A percentile compares a stretch with the other conserved stretches of the same genome.
phyloP scores from a whole-genome alignment of 2,113 vertebrate genomes.

The Silurus glanis region DNA sequence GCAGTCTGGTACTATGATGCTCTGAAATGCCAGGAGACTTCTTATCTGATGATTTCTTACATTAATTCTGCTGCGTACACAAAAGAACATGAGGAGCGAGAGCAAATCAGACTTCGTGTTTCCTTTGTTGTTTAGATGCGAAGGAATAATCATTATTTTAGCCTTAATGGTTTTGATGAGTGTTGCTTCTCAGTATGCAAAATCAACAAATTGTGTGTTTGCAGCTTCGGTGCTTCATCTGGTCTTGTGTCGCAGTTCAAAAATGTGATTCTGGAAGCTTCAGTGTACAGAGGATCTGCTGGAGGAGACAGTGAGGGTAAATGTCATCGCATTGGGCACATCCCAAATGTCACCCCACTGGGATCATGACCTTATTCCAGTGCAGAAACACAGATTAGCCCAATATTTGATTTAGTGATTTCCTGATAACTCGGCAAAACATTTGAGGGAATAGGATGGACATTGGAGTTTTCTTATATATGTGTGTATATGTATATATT shows the following conservation, averaged over 20 bases:
- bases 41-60: constrained; percentile 29
- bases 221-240: constrained; percentile 14
- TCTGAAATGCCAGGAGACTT: constrained; percentile 40
- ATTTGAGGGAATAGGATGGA: neutral
- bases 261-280: constrained; percentile 33
- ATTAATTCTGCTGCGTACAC: constrained; percentile 14
- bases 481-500: too few species aligned
- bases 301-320: constrained; percentile 24
- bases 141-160: constrained; percentile 15
- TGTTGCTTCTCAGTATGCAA: constrained; percentile 27
- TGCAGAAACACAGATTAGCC: constrained; percentile 29
- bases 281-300: constrained; percentile 7
- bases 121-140: neutral
- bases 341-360: constrained; percentile 19
- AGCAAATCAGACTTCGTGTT: constrained; percentile 21
- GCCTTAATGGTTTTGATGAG: constrained; percentile 27
- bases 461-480: neutral
- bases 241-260: constrained; percentile 3
- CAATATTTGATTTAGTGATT: constrained; percentile 16
- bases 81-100: constrained; percentile 32
- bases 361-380: constrained; percentile 9
- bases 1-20: constrained; percentile 28
- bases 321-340: constrained; percentile 20
- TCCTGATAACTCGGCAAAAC: neutral
- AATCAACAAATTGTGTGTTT: neutral